Evolutionary conservation across 2,797 vertebrate species (phyloP).

Genomic region (Lateolabrax maculatus): DNA sequence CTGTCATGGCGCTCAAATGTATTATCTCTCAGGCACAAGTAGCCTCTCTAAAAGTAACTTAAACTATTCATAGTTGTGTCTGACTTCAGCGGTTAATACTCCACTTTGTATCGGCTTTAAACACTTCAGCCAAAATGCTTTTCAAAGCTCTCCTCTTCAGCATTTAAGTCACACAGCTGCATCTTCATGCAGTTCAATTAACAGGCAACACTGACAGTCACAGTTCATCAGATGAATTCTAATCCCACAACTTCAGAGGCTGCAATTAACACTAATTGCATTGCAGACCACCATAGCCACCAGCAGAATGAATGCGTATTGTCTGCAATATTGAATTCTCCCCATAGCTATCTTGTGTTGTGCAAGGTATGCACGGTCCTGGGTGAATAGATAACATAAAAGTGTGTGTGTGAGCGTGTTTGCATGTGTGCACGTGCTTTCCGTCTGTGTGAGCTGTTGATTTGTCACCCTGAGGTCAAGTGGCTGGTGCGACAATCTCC

Average conservation of each 20-base stretch:
- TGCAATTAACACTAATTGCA: constrained; percentile 81
- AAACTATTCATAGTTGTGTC: constrained; percentile 13
- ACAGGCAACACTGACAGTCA: constrained; percentile 62
- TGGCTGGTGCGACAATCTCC: constrained; percentile 71
- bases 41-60: constrained; percentile 16
- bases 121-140: constrained; percentile 25
- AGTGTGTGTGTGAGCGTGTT: constrained; percentile 24
- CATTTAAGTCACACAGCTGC: constrained; percentile 60
- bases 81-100: constrained; percentile 23
- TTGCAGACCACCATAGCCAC: constrained; percentile 60
- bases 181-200: constrained; percentile 60
- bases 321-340: constrained; percentile 74
- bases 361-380: constrained; percentile 47
- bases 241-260: constrained; percentile 72
- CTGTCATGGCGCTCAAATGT: constrained; percentile 15
- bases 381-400: constrained; percentile 56
- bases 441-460: constrained; percentile 50
- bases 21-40: constrained; percentile 34
- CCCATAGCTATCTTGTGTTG: constrained; percentile 53
- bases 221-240: constrained; percentile 73
- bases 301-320: constrained; percentile 71
- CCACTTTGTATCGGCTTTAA: constrained; percentile 26
- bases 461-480: constrained; percentile 77
- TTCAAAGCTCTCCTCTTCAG: constrained; percentile 41
- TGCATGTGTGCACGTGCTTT: constrained; percentile 11